Base-by-base conservation (phyloP, 2,888 invertebrate species). In the Imbricaverruca yamaguchii region DNA sequence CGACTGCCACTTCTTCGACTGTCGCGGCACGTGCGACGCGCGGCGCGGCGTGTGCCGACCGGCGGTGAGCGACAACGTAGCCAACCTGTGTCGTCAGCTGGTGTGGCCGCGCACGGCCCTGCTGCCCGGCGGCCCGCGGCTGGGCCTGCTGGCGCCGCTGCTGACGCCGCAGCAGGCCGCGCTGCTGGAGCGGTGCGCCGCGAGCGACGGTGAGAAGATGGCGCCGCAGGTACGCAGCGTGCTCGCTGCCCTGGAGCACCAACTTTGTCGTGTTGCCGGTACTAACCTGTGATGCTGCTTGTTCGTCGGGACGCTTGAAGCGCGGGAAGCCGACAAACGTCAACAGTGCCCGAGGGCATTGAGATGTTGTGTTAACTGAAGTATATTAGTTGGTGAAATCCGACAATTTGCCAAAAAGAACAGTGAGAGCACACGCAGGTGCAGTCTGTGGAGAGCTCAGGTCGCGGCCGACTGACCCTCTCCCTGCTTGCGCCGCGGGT, bases 1-100 rank as follows among this genome's bases (percentile, higher is more conserved):
- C 80, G 92, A 92, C 85, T 93, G 93, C 87, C 90, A 91, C 86
- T 90, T 90, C 85, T 90, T 90, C 84, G 92, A 92, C 85, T 92
- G 92, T 85, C 88, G 90, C 74, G 91, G 91, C 0, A 87, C 88
- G 82, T 93, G 92, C 85, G 89, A 91, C 84, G 9, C 10, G 21
- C 0, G 8, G 15, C 74, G 21, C 55, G 74, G 74, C 21, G 21
- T 23, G 53, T 74, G 74, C 53, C 74, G 53, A 9, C 53, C 55
- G 3, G 39, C 8, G 10, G 55, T 74, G 53, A 55, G 53, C 55
- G 74, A 74, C 21, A 74, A 74, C 74, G 21, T 74, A 21, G 55
- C 55, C 21, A 74, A 74, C 55, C 55, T 74, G 53, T 74, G 74
- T 18, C 74, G 74, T 1, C 74, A 55, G 74, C 74, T 74, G 74